These are phyloP conservation scores for Troilus luridus DNA, from an alignment of 2,888 invertebrate genomes.

Conservation along the genomic window DNA sequence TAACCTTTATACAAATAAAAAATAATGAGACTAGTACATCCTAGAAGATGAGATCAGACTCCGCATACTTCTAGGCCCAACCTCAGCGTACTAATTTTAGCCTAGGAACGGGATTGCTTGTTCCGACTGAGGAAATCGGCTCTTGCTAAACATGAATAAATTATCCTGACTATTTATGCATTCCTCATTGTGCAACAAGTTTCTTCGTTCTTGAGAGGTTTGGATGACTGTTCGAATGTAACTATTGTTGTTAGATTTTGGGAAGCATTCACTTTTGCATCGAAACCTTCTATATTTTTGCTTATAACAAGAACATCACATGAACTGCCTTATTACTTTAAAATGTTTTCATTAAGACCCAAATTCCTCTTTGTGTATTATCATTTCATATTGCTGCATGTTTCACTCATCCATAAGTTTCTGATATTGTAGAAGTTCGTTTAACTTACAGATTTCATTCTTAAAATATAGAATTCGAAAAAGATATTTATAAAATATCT, in stretches of 20 bases:
- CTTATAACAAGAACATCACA: too few relatives aligned
- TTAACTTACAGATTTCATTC: too few relatives aligned
- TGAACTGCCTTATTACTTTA: too few relatives aligned
- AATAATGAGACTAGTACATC: background rate
- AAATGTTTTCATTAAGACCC: too few relatives aligned
- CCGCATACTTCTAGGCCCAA: background rate
- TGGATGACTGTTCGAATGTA: background rate
- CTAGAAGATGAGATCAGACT: background rate
- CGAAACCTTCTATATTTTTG: too few relatives aligned
- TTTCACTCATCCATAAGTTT: too few relatives aligned
- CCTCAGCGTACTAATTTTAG: conserved; percentile 8
- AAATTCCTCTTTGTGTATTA: too few relatives aligned
- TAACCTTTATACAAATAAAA: too few relatives aligned
- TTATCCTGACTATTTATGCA: background rate
- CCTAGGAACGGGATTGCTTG: background rate
- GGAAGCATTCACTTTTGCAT: background rate
- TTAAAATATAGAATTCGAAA: too few relatives aligned
- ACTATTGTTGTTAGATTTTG: background rate
- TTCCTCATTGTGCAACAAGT: background rate
- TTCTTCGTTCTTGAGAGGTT: background rate
- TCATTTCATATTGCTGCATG: too few relatives aligned
- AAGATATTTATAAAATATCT: too few relatives aligned
- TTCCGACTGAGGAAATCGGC: background rate
- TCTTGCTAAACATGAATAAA: background rate
- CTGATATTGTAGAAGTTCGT: too few relatives aligned